Evolutionary conservation across 2,888 invertebrate genomes (phyloP).

Genomic region (Idaea biselata): DNA sequence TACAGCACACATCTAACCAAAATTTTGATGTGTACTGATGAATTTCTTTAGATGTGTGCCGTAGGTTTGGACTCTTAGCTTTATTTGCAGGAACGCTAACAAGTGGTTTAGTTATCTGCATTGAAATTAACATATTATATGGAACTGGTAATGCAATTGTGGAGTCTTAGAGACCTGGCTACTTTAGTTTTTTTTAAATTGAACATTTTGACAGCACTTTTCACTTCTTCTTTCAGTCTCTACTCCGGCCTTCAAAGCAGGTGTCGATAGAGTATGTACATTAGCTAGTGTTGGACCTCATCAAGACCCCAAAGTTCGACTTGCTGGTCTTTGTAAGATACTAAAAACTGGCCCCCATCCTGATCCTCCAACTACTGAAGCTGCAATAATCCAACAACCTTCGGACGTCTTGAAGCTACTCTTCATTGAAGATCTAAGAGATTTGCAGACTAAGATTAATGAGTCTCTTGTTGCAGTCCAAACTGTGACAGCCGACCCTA

Average conservation of each 20-base stretch:
- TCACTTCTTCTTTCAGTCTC: slow-evolving; percentile 82
- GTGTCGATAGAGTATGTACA: slow-evolving; percentile 89
- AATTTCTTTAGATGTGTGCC: no score
- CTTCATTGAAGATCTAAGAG: slow-evolving; percentile 91
- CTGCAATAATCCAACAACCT: slow-evolving; percentile 57
- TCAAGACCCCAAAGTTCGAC: slow-evolving; percentile 61
- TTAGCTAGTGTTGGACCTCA: slow-evolving; percentile 76
- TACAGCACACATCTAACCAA: no score
- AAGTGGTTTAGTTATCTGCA: no score
- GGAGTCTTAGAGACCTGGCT: no score
- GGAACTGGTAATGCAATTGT: no score
- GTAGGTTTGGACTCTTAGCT: no score
- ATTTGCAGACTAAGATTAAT: slow-evolving; percentile 96
- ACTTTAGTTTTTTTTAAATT: no score
- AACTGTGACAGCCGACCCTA: slow-evolving; percentile 96
- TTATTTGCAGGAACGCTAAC: no score
- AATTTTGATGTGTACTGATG: no score
- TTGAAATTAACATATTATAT: no score
- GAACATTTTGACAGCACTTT: not conserved
- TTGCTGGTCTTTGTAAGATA: slow-evolving; percentile 85
- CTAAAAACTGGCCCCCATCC: slow-evolving; percentile 92
- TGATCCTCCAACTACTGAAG: slow-evolving; percentile 65
- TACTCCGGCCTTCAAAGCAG: slow-evolving; percentile 89
- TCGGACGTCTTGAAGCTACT: slow-evolving; percentile 87
- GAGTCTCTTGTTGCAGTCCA: slow-evolving; percentile 96